A percentile compares a stretch with the other conserved stretches of the same genome.
Conservation (phyloP, 1,140 invertebrate genomes). For the Drosophila funebris region DNA sequence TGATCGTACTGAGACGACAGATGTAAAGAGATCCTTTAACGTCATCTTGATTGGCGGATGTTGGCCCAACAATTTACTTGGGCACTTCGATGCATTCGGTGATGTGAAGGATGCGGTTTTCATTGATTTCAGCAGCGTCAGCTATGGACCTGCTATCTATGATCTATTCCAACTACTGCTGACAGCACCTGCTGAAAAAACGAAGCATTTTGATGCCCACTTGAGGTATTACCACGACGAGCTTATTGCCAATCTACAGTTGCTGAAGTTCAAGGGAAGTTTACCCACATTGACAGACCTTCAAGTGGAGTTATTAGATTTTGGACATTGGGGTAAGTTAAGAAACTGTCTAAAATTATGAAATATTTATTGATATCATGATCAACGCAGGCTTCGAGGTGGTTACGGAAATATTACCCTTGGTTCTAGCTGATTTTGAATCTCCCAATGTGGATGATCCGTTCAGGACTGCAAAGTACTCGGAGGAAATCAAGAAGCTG, state of each 20-base stretch:
- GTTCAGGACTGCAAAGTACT: slow-evolving; percentile 34
- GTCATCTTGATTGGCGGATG: slow-evolving; percentile 54
- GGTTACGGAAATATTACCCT: slow-evolving; percentile 52
- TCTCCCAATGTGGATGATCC: slow-evolving; percentile 38
- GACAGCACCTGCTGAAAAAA: slow-evolving; percentile 55
- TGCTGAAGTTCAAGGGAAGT: slow-evolving; percentile 45
- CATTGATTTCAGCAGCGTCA: slow-evolving; percentile 39
- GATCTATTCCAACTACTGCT: slow-evolving; percentile 56
- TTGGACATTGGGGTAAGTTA: slow-evolving; percentile 54
- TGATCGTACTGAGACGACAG: not conserved
- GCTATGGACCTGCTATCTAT: slow-evolving; percentile 43
- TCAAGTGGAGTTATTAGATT: slow-evolving; percentile 57
- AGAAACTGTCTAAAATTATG: not conserved
- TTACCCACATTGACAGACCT: slow-evolving; percentile 61
- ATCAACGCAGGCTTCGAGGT: slow-evolving; percentile 41
- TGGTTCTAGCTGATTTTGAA: slow-evolving; percentile 37
- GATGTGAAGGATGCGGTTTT: slow-evolving; percentile 55
- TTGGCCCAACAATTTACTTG: slow-evolving; percentile 56
- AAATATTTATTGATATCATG: not conserved
- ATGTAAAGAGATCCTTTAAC: slow-evolving; percentile 43
- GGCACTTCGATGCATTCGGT: slow-evolving; percentile 53
- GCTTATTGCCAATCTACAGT: slow-evolving; percentile 28
- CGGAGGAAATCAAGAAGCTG: slow-evolving; percentile 39
- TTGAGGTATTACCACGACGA: slow-evolving; percentile 54
- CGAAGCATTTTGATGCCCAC: slow-evolving; percentile 42